Percentiles rank a stretch among this genome's conserved stretches.
Conservation (phyloP, 2,797 vertebrate species). For the Falco peregrinus region DNA sequence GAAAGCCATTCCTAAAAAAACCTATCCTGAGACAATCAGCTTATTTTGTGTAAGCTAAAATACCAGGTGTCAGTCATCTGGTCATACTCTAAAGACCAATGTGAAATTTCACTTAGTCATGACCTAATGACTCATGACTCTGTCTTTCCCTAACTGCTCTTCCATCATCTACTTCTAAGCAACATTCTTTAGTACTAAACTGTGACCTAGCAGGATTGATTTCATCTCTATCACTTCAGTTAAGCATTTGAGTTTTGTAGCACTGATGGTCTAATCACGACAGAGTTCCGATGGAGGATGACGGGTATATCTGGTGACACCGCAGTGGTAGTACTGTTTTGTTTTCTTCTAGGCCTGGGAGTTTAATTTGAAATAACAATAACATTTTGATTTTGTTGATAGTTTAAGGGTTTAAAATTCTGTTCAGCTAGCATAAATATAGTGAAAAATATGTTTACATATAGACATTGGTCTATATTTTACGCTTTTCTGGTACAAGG, state of each 20-base stretch:
- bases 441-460: background rate
- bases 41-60: background rate
- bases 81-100: background rate
- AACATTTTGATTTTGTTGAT: background rate
- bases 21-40: background rate
- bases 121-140: background rate
- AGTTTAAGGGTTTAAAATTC: background rate
- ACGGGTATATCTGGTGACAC: background rate
- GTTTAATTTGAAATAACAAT: background rate
- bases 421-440: background rate
- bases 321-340: background rate
- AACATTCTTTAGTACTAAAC: background rate
- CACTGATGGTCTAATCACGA: background rate
- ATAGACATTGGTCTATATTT: background rate
- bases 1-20: background rate
- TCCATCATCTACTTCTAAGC: background rate
- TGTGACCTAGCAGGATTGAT: background rate
- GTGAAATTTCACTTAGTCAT: background rate
- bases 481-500: background rate
- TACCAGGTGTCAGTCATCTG: background rate
- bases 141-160: background rate
- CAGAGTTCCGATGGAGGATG: background rate
- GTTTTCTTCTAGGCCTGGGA: background rate
- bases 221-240: background rate
- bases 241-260: background rate